phyloP scores from a whole-genome alignment of 2,797 vertebrate genomes.

The Lacerta bilineata region DNA sequence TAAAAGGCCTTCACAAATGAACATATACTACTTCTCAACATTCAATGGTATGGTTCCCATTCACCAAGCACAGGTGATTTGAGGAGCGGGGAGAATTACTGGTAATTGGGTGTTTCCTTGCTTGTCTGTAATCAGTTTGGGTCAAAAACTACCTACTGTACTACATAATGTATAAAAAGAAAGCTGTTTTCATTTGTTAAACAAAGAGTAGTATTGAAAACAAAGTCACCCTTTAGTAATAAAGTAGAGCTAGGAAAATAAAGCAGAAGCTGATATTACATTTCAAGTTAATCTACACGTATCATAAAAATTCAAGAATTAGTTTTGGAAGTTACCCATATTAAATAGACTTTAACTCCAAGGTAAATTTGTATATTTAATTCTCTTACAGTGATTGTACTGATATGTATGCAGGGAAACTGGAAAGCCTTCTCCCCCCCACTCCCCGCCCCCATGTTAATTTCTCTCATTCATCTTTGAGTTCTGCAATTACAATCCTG shows the following conservation, averaged over 20 bases:
- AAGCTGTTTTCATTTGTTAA: slow-evolving; percentile 43
- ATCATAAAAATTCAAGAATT: slow-evolving; percentile 9
- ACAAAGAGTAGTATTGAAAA: slow-evolving; percentile 46
- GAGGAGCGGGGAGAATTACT: background rate
- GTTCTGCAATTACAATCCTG: background rate
- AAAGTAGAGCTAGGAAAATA: slow-evolving; percentile 38
- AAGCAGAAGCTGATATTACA: slow-evolving; percentile 34
- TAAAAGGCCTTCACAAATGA: background rate
- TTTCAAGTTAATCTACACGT: slow-evolving; percentile 57
- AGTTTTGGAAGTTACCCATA: slow-evolving; percentile 44
- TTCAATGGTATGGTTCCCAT: background rate
- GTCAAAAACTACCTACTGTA: slow-evolving; percentile 30
- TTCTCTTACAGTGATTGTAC: background rate
- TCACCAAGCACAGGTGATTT: background rate
- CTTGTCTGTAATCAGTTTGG: background rate
- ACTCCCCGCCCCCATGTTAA: too few relatives aligned
- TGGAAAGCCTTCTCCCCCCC: too few relatives aligned
- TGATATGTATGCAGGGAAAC: too few relatives aligned
- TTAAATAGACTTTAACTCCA: slow-evolving; percentile 20
- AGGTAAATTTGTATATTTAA: slow-evolving; percentile 39
- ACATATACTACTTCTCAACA: background rate
- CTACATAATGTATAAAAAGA: slow-evolving; percentile 28
- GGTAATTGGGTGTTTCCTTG: background rate
- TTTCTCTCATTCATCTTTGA: background rate
- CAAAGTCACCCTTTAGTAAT: slow-evolving; percentile 46